Evolutionary conservation across 2,113 vertebrate species (phyloP).

Genomic region (Amphilophus citrinellus): DNA sequence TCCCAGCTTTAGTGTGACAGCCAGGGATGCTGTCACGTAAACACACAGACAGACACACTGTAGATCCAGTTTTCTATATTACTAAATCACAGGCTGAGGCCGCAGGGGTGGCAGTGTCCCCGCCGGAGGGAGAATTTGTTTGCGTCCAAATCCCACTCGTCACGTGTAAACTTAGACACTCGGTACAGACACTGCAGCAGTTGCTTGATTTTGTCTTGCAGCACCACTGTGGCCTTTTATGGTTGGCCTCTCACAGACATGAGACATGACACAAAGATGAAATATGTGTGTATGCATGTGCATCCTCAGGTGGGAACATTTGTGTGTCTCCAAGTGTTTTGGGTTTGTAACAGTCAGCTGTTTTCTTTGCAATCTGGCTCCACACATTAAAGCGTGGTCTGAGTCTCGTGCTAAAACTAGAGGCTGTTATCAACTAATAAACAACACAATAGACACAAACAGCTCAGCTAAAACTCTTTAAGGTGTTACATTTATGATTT

Average conservation of each 20-base stretch:
- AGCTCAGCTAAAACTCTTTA: not conserved
- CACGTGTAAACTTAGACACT: constrained; percentile 64
- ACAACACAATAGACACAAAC: constrained; percentile 16
- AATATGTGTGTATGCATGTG: constrained; percentile 23
- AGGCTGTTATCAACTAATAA: not conserved
- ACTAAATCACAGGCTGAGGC: constrained; percentile 58
- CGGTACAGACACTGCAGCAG: constrained; percentile 37
- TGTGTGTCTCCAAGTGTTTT: constrained; percentile 21
- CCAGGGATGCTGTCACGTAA: constrained; percentile 68
- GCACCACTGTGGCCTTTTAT: constrained; percentile 73
- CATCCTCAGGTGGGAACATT: constrained; percentile 17
- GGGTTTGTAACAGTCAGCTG: constrained; percentile 27
- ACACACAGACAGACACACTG: constrained; percentile 42
- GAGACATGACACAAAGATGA: constrained; percentile 49
- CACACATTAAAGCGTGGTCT: constrained; percentile 23
- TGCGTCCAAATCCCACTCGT: constrained; percentile 54
- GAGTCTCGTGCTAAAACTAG: constrained; percentile 11
- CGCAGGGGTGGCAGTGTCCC: constrained; percentile 44
- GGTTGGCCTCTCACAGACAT: constrained; percentile 63
- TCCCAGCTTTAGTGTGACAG: not conserved
- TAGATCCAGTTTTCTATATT: constrained; percentile 46
- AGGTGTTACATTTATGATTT: not conserved
- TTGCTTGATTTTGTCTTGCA: constrained; percentile 42
- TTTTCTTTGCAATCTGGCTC: constrained; percentile 17
- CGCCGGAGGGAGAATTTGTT: constrained; percentile 41